A percentile compares a stretch with the other conserved stretches of the same genome.
Conservation (phyloP, 2,797 vertebrate genomes). For the Gymnothorax reevesii region DNA sequence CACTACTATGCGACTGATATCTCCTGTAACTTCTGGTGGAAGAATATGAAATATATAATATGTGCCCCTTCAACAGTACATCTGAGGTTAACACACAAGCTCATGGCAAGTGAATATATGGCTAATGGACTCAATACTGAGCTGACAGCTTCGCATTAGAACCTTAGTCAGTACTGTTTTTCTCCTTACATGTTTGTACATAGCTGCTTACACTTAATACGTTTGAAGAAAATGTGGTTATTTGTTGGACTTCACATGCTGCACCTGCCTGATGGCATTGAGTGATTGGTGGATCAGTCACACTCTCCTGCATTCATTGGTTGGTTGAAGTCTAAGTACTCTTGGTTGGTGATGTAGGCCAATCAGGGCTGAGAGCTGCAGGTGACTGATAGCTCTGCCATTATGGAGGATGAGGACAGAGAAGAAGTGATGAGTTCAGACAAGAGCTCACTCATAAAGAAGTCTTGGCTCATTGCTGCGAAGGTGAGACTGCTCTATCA, state of each 20-base stretch:
- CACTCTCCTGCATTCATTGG: slow-evolving; percentile 14
- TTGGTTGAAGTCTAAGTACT: slow-evolving; percentile 97
- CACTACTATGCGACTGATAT: slow-evolving; percentile 83
- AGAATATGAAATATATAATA: slow-evolving; percentile 89
- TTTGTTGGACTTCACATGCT: slow-evolving; percentile 7
- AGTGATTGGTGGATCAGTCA: background rate
- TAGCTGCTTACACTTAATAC: background rate
- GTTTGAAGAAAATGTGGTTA: background rate
- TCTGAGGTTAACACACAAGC: background rate
- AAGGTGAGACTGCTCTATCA: slow-evolving; percentile 76
- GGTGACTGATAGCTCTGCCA: slow-evolving; percentile 93
- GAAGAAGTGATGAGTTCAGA: slow-evolving; percentile 87
- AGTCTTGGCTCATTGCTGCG: slow-evolving; percentile 92
- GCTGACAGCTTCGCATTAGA: background rate
- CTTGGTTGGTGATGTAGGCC: slow-evolving; percentile 91
- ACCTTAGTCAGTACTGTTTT: background rate
- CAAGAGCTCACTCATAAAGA: slow-evolving; percentile 88
- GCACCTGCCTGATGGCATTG: background rate
- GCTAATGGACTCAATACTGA: background rate
- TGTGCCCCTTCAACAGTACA: background rate
- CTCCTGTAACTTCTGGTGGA: slow-evolving; percentile 98
- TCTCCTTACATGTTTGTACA: background rate
- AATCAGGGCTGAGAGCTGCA: slow-evolving; percentile 95
- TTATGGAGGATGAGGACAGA: slow-evolving; percentile 97
- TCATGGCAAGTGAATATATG: background rate